Percentiles rank a stretch among this genome's conserved stretches.
Evolutionary conservation across 2,113 vertebrate genomes (phyloP).

Genomic region (Zosterops hypoxanthus): DNA sequence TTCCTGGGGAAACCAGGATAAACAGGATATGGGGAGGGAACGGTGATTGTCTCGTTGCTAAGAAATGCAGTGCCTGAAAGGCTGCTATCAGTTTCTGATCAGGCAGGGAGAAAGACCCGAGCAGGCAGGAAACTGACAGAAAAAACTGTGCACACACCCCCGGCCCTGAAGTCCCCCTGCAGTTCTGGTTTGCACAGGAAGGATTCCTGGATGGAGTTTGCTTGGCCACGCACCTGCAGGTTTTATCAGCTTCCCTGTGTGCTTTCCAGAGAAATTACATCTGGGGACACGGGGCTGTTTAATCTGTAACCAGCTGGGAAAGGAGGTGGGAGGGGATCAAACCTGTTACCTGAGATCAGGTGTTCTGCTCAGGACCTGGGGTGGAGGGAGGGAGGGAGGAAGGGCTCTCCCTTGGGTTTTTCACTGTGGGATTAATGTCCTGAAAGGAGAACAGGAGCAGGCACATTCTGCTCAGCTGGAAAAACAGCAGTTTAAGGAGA

Average conservation of each 20-base stretch:
- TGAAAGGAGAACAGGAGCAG: neutral
- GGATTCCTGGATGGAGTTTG: neutral
- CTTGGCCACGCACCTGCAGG: fast-evolving
- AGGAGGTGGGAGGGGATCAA: neutral
- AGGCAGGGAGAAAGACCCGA: fast-evolving
- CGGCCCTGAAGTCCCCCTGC: fast-evolving
- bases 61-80: neutral
- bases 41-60: fast-evolving
- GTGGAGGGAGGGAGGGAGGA: neutral
- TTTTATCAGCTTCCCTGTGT: fast-evolving
- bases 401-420: neutral
- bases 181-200: neutral
- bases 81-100: fast-evolving
- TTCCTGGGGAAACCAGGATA: neutral
- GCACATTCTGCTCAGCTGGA: neutral
- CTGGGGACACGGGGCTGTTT: neutral
- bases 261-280: neutral
- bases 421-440: neutral
- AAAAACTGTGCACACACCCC: neutral
- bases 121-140: neutral
- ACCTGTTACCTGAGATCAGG: neutral
- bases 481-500: neutral
- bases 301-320: neutral
- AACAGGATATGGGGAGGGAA: neutral
- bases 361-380: neutral